Evolutionary conservation across 1,140 invertebrate species (phyloP), one percentile per base, ranked within the genome.

Genomic region (Hylyphantes graminicola): DNA sequence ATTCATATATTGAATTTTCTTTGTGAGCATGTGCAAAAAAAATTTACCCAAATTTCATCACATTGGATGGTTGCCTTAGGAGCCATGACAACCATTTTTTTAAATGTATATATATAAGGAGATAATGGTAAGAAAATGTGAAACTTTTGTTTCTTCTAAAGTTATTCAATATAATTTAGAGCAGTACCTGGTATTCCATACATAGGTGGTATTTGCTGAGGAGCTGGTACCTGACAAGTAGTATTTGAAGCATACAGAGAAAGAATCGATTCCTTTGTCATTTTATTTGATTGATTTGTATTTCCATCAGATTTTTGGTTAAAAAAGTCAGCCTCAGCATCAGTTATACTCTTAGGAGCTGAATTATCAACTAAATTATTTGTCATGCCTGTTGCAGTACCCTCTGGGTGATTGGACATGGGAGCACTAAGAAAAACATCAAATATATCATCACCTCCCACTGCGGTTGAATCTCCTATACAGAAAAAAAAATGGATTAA

Each of bases 221-320:
- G 67, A 13, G 55, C 54, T 21, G 82, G 84, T 13, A 57, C 54
- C 61, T 85, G 84, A 79, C 54, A 53, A 15, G 63, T 35, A 35
- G 35, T 51, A 55, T 74, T 79, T 57, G 79, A 61, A 17, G 93
- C 94, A 89, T 97, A 98, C 53, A 98, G 89, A 7, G 96, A 96
- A 88, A 98, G 90, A 90, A 98, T 98, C 88, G 96, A 97, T 88
- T 97, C 96, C 90, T 96, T 98, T 48, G 95, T 96, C 89, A 97
- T 91, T 90, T 88, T 86, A 85, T 88, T 89, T 59, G 96, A 96
- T 81, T 93, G 93, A 86, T 94, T 94, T 87, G 94, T 93, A 13
- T 76, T 85, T 59, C 92, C 93, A 0, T 94, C 93, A 4, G 92
- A 91, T n/a, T 94, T 92, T 89, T 96, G 95, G 90, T 95, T 96